Conservation (phyloP, 2,113 vertebrate genomes). For the Corythaixoides concolor region DNA sequence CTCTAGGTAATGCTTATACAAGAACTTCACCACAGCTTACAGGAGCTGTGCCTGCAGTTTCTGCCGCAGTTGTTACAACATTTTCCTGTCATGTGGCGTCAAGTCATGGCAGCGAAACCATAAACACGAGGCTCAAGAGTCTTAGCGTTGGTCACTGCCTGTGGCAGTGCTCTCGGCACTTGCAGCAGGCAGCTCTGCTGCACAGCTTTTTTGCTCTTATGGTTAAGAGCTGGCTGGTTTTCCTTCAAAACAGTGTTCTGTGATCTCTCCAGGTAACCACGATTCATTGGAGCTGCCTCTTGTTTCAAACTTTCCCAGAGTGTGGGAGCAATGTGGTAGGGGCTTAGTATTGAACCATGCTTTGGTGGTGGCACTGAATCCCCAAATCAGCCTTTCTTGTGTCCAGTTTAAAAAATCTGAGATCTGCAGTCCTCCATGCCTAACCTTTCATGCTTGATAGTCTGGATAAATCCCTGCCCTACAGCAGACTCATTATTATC, state of each 20-base stretch:
- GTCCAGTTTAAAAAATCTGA: not conserved
- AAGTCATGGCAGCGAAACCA: not conserved
- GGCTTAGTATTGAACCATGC: not conserved
- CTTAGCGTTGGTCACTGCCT: not conserved
- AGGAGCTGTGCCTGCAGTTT: not conserved
- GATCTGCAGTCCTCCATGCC: not conserved
- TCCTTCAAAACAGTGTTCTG: not conserved
- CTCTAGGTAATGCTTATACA: not conserved
- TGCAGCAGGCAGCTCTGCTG: not conserved
- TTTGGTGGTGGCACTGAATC: not conserved
- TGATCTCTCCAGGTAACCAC: not conserved
- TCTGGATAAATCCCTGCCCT: not conserved
- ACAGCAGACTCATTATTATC: not conserved
- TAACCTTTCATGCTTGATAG: not conserved
- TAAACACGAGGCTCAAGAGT: not conserved
- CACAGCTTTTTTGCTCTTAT: not conserved
- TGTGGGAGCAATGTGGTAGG: not conserved
- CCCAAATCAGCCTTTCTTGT: not conserved
- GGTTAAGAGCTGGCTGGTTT: not conserved
- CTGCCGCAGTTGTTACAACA: not conserved
- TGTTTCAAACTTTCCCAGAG: not conserved
- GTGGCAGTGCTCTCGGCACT: not conserved
- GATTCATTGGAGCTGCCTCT: not conserved
- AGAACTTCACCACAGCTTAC: not conserved
- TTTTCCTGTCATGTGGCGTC: not conserved